Evolutionary conservation across 2,113 vertebrate species (phyloP).

Genomic region (Felis catus): DNA sequence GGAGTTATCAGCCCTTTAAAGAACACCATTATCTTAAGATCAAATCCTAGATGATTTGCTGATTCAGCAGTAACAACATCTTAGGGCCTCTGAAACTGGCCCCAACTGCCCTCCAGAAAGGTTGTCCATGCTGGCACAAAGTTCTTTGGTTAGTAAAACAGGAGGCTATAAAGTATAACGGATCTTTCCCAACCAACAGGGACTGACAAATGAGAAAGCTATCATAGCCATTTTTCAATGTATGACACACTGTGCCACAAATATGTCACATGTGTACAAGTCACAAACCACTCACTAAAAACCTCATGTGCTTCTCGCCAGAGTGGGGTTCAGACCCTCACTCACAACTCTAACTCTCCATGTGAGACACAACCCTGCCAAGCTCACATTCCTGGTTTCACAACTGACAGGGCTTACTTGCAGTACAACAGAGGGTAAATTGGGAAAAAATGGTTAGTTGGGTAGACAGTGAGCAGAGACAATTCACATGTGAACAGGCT

Average conservation of each 20-base stretch:
- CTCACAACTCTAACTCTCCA: not conserved
- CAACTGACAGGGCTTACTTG: not conserved
- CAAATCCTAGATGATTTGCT: not conserved
- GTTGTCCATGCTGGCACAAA: not conserved
- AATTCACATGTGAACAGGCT: not conserved
- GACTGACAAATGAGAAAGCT: not conserved
- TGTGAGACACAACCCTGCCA: too few species aligned
- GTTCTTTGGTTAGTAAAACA: not conserved
- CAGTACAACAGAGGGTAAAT: not conserved
- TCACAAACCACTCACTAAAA: not conserved
- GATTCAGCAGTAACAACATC: not conserved
- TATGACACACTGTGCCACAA: not conserved
- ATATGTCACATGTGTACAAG: not conserved
- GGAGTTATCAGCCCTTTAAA: not conserved
- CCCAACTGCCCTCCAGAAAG: not conserved
- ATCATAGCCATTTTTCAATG: not conserved
- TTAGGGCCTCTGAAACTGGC: not conserved
- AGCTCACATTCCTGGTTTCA: not conserved
- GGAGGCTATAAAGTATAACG: not conserved
- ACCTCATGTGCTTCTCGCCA: not conserved
- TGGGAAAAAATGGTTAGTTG: not conserved
- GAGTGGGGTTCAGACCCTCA: not conserved
- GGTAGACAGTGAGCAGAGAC: not conserved
- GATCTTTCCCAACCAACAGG: not conserved
- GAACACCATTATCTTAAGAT: not conserved